These are phyloP conservation scores for Diachasmimorpha longicaudata DNA, from an alignment of 1,140 invertebrate genomes.

Conservation along the genomic window DNA sequence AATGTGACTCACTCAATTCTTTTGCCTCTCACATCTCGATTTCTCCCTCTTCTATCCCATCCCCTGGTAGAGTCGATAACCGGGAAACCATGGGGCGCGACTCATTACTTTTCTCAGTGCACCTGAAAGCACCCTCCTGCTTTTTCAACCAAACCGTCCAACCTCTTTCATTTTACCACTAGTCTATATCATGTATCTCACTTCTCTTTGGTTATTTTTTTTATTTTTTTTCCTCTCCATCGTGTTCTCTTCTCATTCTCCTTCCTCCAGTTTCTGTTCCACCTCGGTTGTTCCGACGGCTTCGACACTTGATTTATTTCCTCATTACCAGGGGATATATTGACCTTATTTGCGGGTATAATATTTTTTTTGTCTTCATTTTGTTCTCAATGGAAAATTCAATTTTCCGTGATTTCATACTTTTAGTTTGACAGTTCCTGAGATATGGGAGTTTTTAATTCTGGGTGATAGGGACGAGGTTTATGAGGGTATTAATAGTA, in stretches of 20 bases:
- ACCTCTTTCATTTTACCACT: conserved; percentile 10
- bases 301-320: conserved; percentile 11
- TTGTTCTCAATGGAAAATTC: neutral
- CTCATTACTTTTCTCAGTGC: conserved; percentile 12
- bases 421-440: neutral
- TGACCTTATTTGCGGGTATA: neutral
- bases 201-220: neutral
- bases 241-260: neutral
- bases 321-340: neutral
- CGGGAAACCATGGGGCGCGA: conserved; percentile 1
- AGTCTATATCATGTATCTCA: conserved; percentile 5
- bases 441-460: neutral
- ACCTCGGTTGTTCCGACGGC: neutral
- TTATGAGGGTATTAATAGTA: neutral
- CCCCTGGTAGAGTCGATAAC: neutral
- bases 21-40: neutral
- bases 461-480: neutral
- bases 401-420: neutral
- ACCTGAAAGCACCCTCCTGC: conserved; percentile 2
- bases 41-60: neutral
- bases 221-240: neutral
- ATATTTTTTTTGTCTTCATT: no score
- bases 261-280: conserved; percentile 1
- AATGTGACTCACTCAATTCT: neutral
- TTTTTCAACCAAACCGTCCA: neutral